These are phyloP conservation scores for Elachura formosa DNA, from an alignment of 2,113 vertebrate species.

Conservation along the genomic window DNA sequence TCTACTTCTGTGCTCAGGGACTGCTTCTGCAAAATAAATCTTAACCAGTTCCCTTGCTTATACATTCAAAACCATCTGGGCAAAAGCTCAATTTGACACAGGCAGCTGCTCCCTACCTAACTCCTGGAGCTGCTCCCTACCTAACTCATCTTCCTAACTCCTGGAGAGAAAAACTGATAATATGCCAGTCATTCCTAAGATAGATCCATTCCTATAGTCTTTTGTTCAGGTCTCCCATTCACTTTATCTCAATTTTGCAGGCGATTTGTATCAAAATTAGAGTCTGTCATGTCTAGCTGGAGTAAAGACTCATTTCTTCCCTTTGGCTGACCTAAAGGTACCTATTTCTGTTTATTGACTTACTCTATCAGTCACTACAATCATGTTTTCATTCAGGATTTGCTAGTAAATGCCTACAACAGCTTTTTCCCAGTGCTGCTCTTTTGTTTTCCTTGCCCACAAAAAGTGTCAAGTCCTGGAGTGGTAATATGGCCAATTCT, in stretches of 20 bases:
- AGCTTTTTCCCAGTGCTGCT: neutral
- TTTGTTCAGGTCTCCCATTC: neutral
- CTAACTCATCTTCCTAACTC: neutral
- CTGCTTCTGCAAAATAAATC: neutral
- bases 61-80: neutral
- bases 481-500: neutral
- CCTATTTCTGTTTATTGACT: neutral
- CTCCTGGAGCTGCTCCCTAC: neutral
- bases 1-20: neutral
- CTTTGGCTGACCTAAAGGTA: neutral
- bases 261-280: neutral
- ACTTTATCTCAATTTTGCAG: neutral
- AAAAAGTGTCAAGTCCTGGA: neutral
- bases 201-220: neutral
- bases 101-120: neutral
- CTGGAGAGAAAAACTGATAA: neutral
- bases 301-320: neutral
- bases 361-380: neutral
- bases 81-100: neutral
- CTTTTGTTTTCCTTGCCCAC: neutral
- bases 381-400: neutral
- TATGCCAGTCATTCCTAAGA: neutral
- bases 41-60: neutral
- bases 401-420: neutral
- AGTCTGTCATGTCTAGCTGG: neutral